Conservation (phyloP, 2,797 vertebrate genomes). For the Esox lucius region DNA sequence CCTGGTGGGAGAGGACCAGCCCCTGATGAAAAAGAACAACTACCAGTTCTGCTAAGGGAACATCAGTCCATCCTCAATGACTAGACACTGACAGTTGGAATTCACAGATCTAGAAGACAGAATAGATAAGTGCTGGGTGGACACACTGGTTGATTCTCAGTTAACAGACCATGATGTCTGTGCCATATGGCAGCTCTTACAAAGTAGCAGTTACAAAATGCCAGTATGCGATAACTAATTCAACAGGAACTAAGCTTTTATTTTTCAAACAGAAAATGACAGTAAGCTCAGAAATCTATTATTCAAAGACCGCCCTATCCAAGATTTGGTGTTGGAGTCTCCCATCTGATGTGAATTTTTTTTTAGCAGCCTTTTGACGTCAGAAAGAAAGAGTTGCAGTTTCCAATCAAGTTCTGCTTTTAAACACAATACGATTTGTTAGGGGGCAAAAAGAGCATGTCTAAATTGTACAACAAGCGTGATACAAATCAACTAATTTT, state of each 20-base stretch:
- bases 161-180: neutral
- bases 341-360: too few relatives aligned
- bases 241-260: neutral
- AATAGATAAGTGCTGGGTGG: neutral
- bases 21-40: neutral
- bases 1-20: neutral
- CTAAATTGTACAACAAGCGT: too few relatives aligned
- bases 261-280: neutral
- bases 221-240: neutral
- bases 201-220: neutral
- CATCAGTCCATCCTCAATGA: neutral
- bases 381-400: too few relatives aligned
- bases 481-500: too few relatives aligned
- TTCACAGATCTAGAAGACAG: too few relatives aligned
- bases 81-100: neutral
- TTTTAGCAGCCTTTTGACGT: too few relatives aligned
- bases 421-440: too few relatives aligned
- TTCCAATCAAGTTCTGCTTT: too few relatives aligned
- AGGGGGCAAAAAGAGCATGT: too few relatives aligned
- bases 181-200: neutral
- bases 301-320: too few relatives aligned
- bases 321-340: too few relatives aligned
- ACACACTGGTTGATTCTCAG: neutral
- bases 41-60: slow-evolving; percentile 3
- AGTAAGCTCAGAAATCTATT: neutral